Evolutionary conservation across 2,797 vertebrate species (phyloP).

Genomic region (Tachyglossus aculeatus): DNA sequence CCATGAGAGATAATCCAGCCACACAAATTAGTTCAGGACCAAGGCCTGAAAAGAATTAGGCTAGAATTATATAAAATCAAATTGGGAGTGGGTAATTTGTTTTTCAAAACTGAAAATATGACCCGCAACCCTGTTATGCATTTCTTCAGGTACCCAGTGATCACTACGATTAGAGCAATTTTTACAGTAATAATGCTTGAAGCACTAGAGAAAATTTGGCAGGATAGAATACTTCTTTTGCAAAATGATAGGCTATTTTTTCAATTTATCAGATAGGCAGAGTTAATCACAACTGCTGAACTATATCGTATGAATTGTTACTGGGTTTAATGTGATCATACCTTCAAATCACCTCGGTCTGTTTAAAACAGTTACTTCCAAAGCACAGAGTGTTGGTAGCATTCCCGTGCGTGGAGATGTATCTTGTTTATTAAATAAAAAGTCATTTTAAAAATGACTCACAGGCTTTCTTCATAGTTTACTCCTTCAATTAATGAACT

Average conservation of each 20-base stretch:
- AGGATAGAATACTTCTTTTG: not conserved
- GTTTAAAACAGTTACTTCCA: too few species aligned
- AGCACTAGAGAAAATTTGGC: not conserved
- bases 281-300: not conserved
- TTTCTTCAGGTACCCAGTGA: not conserved
- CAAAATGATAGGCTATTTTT: not conserved
- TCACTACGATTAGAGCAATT: constrained; percentile 1
- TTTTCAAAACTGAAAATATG: not conserved
- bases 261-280: not conserved
- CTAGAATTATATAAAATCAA: not conserved
- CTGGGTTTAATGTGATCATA: not conserved
- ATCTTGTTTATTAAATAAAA: not conserved
- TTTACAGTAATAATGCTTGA: not conserved
- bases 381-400: too few species aligned
- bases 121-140: not conserved
- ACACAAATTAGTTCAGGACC: constrained; percentile 17
- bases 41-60: accelerated
- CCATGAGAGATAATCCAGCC: not conserved
- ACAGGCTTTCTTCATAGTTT: not conserved
- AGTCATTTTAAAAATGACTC: not conserved
- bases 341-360: not conserved
- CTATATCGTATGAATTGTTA: too few species aligned
- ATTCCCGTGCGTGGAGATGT: too few species aligned
- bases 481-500: not conserved
- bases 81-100: not conserved